Evolutionary conservation across 30 jellyfish, hydroid and myxozoan genomes (phyloP).

Genomic region (Mastigias papua): DNA sequence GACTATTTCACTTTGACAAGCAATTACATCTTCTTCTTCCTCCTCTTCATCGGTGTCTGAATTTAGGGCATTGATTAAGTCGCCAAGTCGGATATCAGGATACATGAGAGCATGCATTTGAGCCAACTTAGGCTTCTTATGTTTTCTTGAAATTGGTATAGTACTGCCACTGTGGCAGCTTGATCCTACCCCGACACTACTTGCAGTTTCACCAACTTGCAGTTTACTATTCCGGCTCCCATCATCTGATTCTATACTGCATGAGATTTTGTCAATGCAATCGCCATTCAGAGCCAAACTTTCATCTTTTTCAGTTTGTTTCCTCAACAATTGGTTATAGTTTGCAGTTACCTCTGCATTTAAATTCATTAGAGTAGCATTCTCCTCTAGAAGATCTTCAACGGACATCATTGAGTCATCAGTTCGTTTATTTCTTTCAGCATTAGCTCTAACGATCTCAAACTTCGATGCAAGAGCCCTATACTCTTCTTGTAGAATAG

Average conservation of each 20-base stretch:
- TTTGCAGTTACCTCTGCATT: constrained; percentile 39
- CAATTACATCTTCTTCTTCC: background rate
- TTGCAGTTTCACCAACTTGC: too few species aligned
- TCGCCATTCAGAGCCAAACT: background rate
- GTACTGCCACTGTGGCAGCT: background rate
- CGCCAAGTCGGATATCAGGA: constrained; percentile 9
- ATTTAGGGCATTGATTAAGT: constrained; percentile 23
- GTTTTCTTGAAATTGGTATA: background rate
- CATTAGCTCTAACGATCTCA: constrained; percentile 20
- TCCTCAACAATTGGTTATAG: background rate
- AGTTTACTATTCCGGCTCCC: too few species aligned
- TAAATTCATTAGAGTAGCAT: constrained; percentile 60
- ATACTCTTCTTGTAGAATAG: constrained; percentile 22
- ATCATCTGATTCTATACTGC: too few species aligned
- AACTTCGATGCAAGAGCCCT: constrained; percentile 25
- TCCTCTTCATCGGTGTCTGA: constrained; percentile 41
- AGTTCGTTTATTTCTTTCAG: constrained; percentile 17
- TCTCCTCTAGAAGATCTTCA: constrained; percentile 58
- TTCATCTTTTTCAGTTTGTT: background rate
- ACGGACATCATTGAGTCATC: constrained; percentile 43
- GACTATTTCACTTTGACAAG: background rate
- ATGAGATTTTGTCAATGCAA: too few species aligned
- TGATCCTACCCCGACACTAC: too few species aligned
- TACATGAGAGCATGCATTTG: background rate
- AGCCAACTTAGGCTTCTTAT: background rate